Percentiles rank a stretch among this genome's conserved stretches.
These are phyloP conservation scores for Nipponia nippon DNA, from an alignment of 2,113 vertebrate genomes.

Conservation along the genomic window DNA sequence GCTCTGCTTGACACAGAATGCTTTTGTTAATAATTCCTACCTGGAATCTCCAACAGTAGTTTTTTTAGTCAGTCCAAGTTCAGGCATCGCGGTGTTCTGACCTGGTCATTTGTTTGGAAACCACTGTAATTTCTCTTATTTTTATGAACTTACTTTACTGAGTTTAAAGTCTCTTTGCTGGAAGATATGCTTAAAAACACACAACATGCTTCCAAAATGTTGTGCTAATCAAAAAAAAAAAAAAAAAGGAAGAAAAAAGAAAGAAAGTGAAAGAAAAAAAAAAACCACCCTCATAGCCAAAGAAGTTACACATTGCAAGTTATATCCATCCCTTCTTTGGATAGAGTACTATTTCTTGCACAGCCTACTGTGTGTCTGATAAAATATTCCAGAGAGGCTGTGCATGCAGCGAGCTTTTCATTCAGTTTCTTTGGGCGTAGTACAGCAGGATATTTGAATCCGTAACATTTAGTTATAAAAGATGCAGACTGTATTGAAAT, in stretches of 20 bases:
- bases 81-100: neutral
- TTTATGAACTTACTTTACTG: conserved; percentile 8
- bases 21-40: neutral
- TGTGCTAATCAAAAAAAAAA: conserved; percentile 31
- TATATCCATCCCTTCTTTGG: neutral
- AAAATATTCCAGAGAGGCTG: conserved; percentile 31
- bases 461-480: neutral
- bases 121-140: neutral
- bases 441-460: neutral
- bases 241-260: rapidly evolving
- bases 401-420: neutral
- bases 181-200: conserved; percentile 23
- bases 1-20: neutral
- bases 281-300: neutral
- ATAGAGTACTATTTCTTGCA: neutral
- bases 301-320: conserved; percentile 31
- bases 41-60: neutral
- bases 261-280: neutral
- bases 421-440: conserved; percentile 5
- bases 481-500: conserved; percentile 30
- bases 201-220: conserved; percentile 43
- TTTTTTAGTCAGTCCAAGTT: neutral
- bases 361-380: conserved; percentile 32
- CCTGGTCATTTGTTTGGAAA: neutral
- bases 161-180: neutral